Evolutionary conservation across 2,888 invertebrate species (phyloP).

Genomic region (Drosophila mettleri): DNA sequence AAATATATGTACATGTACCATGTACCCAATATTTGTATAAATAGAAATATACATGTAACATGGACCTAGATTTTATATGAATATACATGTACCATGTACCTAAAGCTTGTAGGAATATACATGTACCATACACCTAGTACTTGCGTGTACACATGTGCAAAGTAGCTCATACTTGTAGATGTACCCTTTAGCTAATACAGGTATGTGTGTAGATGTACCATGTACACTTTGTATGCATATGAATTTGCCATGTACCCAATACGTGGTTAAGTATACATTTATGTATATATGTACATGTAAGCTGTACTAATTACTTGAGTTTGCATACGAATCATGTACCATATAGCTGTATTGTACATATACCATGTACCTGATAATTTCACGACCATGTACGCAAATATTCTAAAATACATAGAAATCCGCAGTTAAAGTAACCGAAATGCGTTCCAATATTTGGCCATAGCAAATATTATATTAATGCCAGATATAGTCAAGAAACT

Average conservation of each 20-base stretch:
- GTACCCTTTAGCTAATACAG: no score
- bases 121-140: not conserved
- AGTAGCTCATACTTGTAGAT: no score
- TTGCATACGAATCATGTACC: no score
- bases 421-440: not conserved
- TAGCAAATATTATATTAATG: not conserved
- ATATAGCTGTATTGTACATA: not conserved
- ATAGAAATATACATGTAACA: no score
- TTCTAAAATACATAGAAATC: not conserved
- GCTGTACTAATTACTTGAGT: no score
- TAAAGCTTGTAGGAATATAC: not conserved
- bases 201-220: no score
- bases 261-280: no score
- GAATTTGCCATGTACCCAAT: no score
- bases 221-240: no score
- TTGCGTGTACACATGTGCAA: not conserved
- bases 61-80: no score
- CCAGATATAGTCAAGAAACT: not conserved
- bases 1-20: not conserved
- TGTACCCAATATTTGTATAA: not conserved
- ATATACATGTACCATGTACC: not conserved
- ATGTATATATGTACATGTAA: no score
- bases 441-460: not conserved
- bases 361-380: not conserved
- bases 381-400: not conserved